Percentiles rank a stretch among this genome's conserved stretches.
These are phyloP conservation scores for Hyla sarda DNA, from an alignment of 2,113 vertebrate species.

Conservation along the genomic window DNA sequence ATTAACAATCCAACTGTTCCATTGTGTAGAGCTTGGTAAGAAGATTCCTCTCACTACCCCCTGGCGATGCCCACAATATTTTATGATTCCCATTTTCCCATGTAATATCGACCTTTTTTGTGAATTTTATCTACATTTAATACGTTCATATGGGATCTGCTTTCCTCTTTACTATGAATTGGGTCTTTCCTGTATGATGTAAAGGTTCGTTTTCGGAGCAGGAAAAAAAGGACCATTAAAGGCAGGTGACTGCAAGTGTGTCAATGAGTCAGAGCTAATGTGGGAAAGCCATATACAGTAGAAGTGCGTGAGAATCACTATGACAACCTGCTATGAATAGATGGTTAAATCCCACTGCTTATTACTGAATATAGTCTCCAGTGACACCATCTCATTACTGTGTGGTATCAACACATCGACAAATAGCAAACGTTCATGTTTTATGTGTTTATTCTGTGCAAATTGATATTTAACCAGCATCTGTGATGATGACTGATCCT, in stretches of 20 bases:
- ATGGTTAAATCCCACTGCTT: slow-evolving; percentile 24
- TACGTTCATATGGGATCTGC: neutral
- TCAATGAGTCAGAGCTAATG: slow-evolving; percentile 20
- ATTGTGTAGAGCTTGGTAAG: too few relatives aligned
- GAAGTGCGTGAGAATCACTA: slow-evolving; percentile 25
- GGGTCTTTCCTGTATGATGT: neutral
- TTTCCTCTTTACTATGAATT: neutral
- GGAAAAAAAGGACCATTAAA: neutral
- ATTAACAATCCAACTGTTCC: too few relatives aligned
- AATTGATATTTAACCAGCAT: neutral
- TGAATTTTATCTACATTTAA: neutral
- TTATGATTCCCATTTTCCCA: too few relatives aligned
- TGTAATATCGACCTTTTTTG: too few relatives aligned
- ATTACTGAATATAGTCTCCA: slow-evolving; percentile 21
- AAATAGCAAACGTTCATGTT: neutral
- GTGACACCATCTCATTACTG: slow-evolving; percentile 12
- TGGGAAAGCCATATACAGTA: neutral
- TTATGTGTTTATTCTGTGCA: neutral
- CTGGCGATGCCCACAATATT: too few relatives aligned
- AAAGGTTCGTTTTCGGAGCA: slow-evolving; percentile 5
- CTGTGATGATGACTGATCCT: neutral
- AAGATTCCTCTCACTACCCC: too few relatives aligned
- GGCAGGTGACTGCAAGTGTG: slow-evolving; percentile 29
- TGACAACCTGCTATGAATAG: slow-evolving; percentile 46
- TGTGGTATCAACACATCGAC: neutral